Evolutionary conservation across 2,113 vertebrate species (phyloP).

Genomic region (Baryphthengus martii): DNA sequence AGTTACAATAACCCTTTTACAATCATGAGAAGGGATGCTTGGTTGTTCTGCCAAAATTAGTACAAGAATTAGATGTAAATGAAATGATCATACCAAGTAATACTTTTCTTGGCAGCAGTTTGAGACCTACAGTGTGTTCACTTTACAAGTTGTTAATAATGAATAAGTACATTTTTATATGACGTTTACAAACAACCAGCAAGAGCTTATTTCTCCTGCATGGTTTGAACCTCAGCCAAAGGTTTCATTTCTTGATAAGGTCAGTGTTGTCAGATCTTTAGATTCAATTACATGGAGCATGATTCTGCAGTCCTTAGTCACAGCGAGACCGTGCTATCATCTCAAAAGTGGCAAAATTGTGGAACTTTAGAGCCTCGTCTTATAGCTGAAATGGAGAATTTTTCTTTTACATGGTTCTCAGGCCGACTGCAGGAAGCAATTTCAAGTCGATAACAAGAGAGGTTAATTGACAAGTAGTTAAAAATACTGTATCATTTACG

Average conservation of each 20-base stretch:
- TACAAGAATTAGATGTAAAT: conserved; percentile 12
- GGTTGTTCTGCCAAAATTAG: conserved; percentile 15
- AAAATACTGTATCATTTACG: neutral
- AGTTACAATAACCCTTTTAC: neutral
- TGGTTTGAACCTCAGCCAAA: conserved; percentile 35
- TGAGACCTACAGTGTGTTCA: neutral
- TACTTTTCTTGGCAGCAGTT: conserved; percentile 23
- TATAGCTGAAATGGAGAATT: neutral
- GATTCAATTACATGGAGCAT: conserved; percentile 41
- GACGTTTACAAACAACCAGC: conserved; percentile 54
- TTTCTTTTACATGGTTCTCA: neutral
- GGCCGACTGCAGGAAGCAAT: neutral
- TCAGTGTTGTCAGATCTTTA: conserved; percentile 49
- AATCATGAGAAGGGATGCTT: neutral
- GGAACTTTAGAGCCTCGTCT: neutral
- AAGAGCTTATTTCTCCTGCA: conserved; percentile 15
- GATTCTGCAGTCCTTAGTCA: conserved; percentile 35
- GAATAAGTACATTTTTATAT: conserved; percentile 48
- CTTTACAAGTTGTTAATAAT: conserved; percentile 58
- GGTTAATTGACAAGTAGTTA: neutral
- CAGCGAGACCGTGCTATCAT: neutral
- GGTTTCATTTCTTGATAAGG: conserved; percentile 60
- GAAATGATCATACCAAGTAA: conserved; percentile 10
- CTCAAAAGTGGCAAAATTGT: neutral
- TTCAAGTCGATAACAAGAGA: neutral